A percentile compares a stretch with the other conserved stretches of the same genome.
These are phyloP conservation scores for Dendrolimus houi DNA, from an alignment of 2,888 invertebrate species.

Conservation along the genomic window DNA sequence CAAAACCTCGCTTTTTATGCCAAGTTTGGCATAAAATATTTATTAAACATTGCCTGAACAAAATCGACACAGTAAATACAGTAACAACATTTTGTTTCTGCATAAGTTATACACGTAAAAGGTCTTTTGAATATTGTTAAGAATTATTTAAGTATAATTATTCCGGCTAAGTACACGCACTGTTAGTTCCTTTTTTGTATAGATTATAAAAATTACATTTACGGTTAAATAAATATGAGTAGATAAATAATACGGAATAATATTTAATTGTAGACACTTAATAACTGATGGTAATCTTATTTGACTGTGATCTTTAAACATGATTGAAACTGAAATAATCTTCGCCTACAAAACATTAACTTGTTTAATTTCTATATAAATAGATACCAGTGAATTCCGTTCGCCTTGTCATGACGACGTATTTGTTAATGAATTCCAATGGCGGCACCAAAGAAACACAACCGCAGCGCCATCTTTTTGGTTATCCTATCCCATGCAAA, in stretches of 20 bases:
- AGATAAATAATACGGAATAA: slow-evolving; percentile 30
- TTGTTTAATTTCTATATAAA: too few relatives aligned
- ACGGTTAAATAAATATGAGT: slow-evolving; percentile 8
- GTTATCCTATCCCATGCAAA: too few relatives aligned
- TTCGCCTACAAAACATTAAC: too few relatives aligned
- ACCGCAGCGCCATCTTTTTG: too few relatives aligned
- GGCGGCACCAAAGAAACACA: too few relatives aligned
- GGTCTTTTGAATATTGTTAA: slow-evolving; percentile 35
- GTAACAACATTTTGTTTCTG: background rate
- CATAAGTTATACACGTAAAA: slow-evolving; percentile 10
- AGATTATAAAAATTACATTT: slow-evolving; percentile 35
- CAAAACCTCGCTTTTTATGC: background rate
- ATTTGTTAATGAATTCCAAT: too few relatives aligned
- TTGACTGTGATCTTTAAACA: background rate
- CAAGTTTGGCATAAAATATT: background rate
- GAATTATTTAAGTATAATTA: slow-evolving; percentile 35
- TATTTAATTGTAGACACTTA: slow-evolving; percentile 23
- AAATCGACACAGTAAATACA: background rate
- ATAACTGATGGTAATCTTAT: background rate
- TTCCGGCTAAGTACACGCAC: slow-evolving; percentile 56
- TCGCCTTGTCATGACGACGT: too few relatives aligned
- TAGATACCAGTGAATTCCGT: too few relatives aligned
- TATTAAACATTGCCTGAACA: background rate
- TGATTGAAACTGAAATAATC: background rate
- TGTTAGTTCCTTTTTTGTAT: slow-evolving; percentile 70